Percentiles rank a stretch among this genome's conserved stretches.
These are phyloP conservation scores for Himalopsyche japonica DNA, from an alignment of 2,888 invertebrate species.

Conservation along the genomic window DNA sequence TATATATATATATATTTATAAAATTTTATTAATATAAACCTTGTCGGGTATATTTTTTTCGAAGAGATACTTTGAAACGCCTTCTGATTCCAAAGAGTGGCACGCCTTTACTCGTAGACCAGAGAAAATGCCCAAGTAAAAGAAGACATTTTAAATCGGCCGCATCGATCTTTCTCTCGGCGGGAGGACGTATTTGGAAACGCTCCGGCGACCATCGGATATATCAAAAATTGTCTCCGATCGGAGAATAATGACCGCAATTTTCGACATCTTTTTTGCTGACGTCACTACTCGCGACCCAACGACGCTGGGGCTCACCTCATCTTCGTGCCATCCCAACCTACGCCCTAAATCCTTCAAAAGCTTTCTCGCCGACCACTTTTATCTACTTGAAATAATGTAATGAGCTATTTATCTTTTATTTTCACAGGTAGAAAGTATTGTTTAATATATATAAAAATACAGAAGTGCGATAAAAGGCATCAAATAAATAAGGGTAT, in stretches of 20 bases:
- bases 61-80: no score
- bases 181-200: constrained; percentile 14
- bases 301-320: not conserved
- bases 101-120: not conserved
- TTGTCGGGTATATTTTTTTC: no score
- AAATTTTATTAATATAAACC: no score
- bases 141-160: constrained; percentile 26
- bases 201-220: constrained; percentile 25
- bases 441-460: no score
- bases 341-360: not conserved
- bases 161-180: constrained; percentile 28
- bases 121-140: constrained; percentile 4
- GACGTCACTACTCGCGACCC: constrained; percentile 19
- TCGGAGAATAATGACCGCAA: constrained; percentile 38
- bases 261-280: constrained; percentile 35
- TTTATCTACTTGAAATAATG: no score
- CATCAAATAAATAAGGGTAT: no score
- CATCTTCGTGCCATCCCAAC: not conserved
- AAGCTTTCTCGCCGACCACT: no score
- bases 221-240: constrained; percentile 39
- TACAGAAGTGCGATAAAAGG: no score
- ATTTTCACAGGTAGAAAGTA: no score
- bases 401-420: no score
- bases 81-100: not conserved
- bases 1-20: no score